Base-by-base conservation (phyloP, 2,888 invertebrate genomes). In the Drosophila kuntzei region DNA sequence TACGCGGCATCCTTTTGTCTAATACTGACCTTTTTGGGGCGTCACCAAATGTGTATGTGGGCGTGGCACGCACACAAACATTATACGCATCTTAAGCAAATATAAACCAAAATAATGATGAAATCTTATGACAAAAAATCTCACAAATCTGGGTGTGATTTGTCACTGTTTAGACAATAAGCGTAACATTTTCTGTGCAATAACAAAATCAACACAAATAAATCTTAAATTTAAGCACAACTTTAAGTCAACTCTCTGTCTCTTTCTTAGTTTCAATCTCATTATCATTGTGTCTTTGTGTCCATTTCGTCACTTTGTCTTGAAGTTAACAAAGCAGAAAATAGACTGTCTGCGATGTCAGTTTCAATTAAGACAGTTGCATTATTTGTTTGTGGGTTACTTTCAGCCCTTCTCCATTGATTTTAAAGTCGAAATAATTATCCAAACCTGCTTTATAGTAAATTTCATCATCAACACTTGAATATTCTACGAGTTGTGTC, bases 1-100 rank as follows among this genome's bases (percentile, higher is more conserved):
- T 70, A 80, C 89, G 57, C 87, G 89, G 76, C 91, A 91, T 89
- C 91, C 92, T 41, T 91, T 91, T 73, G 80, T 91, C 71, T 92
- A 82, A 80, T 37, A 6, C 43, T 11, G n/a, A 11, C 27, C 49
- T 2, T 12, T 29, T 16, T 5, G 32, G 66, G 58, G 66, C 44
- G 57, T 59, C 46, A 16, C 50, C 8, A 37, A 25, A 12, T n/a
- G n/a, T n/a, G n/a, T n/a, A 27, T 16, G 60, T 60, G 73, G 73
- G 78, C 73, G 78, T 72, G 44, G n/a, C n/a, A n/a, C n/a, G n/a
- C n/a, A n/a, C n/a, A n/a, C n/a, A n/a, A 4, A 71, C 71, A 76
- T 55, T 59, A 69, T 67, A 83, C 71, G 76, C 65, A 74, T 27
- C 9, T 27, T 27, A 27, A 27, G 27, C 27, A 66, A 78, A 34